Evolutionary conservation across 2,888 invertebrate genomes (phyloP).

Genomic region (Ochropacha duplaris): DNA sequence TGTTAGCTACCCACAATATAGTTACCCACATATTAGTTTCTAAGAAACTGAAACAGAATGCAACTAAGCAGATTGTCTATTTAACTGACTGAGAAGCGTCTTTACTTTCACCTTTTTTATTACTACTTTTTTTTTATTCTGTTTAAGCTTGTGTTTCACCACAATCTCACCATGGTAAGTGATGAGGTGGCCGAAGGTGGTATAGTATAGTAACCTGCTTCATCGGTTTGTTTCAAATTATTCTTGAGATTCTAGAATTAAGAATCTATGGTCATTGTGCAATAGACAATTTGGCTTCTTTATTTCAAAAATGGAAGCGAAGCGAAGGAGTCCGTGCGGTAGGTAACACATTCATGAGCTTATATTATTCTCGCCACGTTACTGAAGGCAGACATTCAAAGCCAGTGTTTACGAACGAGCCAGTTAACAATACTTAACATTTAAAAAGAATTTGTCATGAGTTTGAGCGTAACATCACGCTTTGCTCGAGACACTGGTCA

Average conservation of each 20-base stretch:
- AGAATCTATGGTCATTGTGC: too few relatives aligned
- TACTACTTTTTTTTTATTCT: too few relatives aligned
- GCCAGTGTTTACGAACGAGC: constrained; percentile 3
- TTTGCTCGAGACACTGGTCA: neutral
- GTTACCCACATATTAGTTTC: constrained; percentile 12
- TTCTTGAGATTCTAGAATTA: too few relatives aligned
- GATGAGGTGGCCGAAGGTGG: too few relatives aligned
- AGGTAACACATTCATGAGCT: neutral
- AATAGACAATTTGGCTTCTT: too few relatives aligned
- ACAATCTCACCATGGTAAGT: too few relatives aligned
- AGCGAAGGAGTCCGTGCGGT: neutral
- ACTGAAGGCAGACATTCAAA: neutral
- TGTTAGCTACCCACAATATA: constrained; percentile 12
- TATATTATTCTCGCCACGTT: neutral
- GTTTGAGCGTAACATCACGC: neutral
- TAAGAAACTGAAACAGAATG: neutral
- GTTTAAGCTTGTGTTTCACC: too few relatives aligned
- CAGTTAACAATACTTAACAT: neutral
- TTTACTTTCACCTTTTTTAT: too few relatives aligned
- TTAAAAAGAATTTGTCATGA: constrained; percentile 5
- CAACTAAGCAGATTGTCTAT: neutral
- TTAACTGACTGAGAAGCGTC: neutral
- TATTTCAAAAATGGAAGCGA: neutral
- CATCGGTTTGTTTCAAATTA: too few relatives aligned
- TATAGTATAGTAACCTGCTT: too few relatives aligned